These are phyloP conservation scores for Sylvietta virens DNA, from an alignment of 2,113 vertebrate genomes.

Conservation along the genomic window DNA sequence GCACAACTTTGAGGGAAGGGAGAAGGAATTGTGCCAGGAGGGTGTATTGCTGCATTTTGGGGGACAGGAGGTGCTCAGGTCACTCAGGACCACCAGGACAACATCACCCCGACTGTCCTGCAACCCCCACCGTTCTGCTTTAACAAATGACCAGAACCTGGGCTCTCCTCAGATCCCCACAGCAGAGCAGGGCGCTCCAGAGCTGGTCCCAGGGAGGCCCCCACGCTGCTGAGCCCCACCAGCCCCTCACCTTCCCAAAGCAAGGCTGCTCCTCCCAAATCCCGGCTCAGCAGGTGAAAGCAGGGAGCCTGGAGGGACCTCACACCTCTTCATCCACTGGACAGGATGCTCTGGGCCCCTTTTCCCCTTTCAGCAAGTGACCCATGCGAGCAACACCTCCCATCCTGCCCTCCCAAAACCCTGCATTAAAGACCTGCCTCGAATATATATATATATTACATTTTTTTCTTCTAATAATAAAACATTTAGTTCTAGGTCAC, in stretches of 20 bases:
- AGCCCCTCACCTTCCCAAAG: neutral
- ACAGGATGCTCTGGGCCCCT: neutral
- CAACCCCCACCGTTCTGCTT: accelerated
- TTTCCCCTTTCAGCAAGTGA: neutral
- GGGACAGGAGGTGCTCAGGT: neutral
- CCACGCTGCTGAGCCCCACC: neutral
- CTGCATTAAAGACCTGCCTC: neutral
- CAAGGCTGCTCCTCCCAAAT: neutral
- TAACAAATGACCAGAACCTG: neutral
- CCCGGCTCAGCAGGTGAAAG: neutral
- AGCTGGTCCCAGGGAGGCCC: no score
- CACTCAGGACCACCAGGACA: neutral
- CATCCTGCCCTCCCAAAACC: neutral
- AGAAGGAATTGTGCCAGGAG: neutral
- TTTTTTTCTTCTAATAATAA: slow-evolving; percentile 42
- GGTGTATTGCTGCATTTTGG: neutral
- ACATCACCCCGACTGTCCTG: accelerated
- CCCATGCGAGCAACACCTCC: neutral
- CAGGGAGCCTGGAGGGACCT: neutral
- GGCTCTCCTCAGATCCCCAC: neutral
- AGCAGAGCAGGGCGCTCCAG: neutral
- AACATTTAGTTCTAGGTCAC: slow-evolving; percentile 63
- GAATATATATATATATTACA: neutral
- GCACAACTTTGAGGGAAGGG: neutral
- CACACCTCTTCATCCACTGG: neutral